Conservation (phyloP, 1,140 invertebrate genomes). For the Scaptomyza montana region DNA sequence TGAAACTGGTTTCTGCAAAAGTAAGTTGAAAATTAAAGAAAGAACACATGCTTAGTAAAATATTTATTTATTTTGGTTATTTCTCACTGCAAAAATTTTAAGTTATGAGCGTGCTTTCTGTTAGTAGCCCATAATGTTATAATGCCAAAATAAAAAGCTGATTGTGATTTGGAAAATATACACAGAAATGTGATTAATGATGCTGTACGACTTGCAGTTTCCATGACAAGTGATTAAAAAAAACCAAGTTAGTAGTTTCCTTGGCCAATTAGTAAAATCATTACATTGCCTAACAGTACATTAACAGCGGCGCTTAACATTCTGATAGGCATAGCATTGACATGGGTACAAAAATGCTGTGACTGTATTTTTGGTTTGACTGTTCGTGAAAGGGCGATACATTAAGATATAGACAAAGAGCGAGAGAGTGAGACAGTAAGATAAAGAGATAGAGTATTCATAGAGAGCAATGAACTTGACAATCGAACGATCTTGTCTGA, state of each 20-base stretch:
- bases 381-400: conserved; percentile 50
- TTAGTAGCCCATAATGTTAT: conserved; percentile 57
- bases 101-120: conserved; percentile 69
- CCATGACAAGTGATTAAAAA: conserved; percentile 57
- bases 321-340: conserved; percentile 40
- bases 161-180: conserved; percentile 72
- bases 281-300: conserved; percentile 47
- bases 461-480: conserved; percentile 39
- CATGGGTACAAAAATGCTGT: conserved; percentile 44
- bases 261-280: conserved; percentile 54
- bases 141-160: conserved; percentile 47
- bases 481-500: conserved; percentile 47
- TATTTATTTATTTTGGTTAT: conserved; percentile 25
- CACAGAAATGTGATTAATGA: conserved; percentile 72
- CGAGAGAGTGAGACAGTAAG: conserved; percentile 19
- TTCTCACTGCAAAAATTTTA: conserved; percentile 28
- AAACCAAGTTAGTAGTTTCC: conserved; percentile 59
- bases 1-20: conserved; percentile 79
- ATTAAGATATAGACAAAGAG: conserved; percentile 43
- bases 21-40: conserved; percentile 29
- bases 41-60: conserved; percentile 17
- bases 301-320: conserved; percentile 48
- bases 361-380: conserved; percentile 52
- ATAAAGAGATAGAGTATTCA: conserved; percentile 33
- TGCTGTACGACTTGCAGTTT: conserved; percentile 53